Evolutionary conservation across 2,888 invertebrate species (phyloP).

Genomic region (Elegia similella): DNA sequence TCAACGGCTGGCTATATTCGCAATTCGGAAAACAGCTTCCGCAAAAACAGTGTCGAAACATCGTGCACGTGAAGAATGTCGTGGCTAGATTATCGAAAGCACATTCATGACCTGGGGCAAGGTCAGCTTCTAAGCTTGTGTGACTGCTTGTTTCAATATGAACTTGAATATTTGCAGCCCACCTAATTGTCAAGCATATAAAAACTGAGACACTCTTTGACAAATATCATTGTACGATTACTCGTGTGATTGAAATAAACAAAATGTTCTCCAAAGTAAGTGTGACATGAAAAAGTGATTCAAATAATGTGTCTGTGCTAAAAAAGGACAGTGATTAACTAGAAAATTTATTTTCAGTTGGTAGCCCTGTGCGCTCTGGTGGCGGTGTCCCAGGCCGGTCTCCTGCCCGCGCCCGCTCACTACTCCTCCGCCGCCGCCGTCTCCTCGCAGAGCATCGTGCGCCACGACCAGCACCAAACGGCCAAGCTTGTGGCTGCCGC

Average conservation of each 20-base stretch:
- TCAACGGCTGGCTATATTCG: too few relatives aligned
- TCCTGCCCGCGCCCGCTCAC: too few relatives aligned
- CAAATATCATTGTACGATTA: constrained; percentile 6
- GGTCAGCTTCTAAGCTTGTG: not conserved
- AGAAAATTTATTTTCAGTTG: constrained; percentile 28
- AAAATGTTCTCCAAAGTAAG: constrained; percentile 16
- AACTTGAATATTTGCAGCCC: constrained; percentile 4
- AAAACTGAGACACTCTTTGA: not conserved
- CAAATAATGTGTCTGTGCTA: not conserved
- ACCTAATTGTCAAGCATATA: not conserved
- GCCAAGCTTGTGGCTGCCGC: constrained; percentile 45
- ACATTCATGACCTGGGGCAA: constrained; percentile 3
- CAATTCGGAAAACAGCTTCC: too few relatives aligned
- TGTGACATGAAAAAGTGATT: not conserved
- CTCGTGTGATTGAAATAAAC: not conserved
- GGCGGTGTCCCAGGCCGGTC: constrained; percentile 27
- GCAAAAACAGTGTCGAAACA: not conserved
- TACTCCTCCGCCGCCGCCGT: too few relatives aligned
- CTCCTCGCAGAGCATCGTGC: constrained; percentile 43
- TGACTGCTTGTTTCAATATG: constrained; percentile 5
- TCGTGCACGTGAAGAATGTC: not conserved
- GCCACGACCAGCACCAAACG: constrained; percentile 55
- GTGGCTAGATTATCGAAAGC: not conserved
- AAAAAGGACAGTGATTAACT: not conserved
- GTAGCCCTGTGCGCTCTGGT: constrained; percentile 41